These are phyloP conservation scores for Aphaenogaster floridana DNA, from an alignment of 1,140 invertebrate species.

Conservation along the genomic window DNA sequence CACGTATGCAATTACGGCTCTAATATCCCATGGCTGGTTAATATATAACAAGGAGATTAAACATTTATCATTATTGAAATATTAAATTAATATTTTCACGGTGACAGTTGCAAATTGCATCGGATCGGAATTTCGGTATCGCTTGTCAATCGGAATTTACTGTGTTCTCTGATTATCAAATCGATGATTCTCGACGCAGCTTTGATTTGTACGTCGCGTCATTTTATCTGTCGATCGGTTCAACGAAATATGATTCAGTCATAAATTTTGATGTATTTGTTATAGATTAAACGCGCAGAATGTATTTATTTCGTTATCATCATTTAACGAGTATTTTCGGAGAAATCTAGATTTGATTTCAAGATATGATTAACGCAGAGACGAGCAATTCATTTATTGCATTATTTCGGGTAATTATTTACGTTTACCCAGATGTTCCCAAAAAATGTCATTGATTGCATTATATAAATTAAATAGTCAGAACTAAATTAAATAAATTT, in stretches of 20 bases:
- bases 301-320: constrained; percentile 33
- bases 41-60: constrained; percentile 37
- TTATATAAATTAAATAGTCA: not conserved
- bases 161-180: constrained; percentile 51
- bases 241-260: constrained; percentile 48
- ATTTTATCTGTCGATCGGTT: constrained; percentile 43
- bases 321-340: constrained; percentile 21
- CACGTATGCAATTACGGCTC: constrained; percentile 30
- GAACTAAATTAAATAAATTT: not conserved
- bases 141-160: constrained; percentile 61
- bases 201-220: constrained; percentile 57
- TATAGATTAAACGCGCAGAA: constrained; percentile 39
- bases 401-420: constrained; percentile 7
- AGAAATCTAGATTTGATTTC: constrained; percentile 45
- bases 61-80: constrained; percentile 52
- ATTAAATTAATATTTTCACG: constrained; percentile 55
- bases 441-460: not conserved
- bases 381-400: not conserved
- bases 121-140: constrained; percentile 51
- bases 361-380: constrained; percentile 35
- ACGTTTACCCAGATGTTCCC: not conserved
- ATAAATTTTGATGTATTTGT: constrained; percentile 49
- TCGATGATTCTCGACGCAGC: constrained; percentile 52
- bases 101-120: constrained; percentile 47
- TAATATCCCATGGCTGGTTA: constrained; percentile 17